phyloP scores from a whole-genome alignment of 2,113 vertebrate species.

The Sminthopsis crassicaudata region DNA sequence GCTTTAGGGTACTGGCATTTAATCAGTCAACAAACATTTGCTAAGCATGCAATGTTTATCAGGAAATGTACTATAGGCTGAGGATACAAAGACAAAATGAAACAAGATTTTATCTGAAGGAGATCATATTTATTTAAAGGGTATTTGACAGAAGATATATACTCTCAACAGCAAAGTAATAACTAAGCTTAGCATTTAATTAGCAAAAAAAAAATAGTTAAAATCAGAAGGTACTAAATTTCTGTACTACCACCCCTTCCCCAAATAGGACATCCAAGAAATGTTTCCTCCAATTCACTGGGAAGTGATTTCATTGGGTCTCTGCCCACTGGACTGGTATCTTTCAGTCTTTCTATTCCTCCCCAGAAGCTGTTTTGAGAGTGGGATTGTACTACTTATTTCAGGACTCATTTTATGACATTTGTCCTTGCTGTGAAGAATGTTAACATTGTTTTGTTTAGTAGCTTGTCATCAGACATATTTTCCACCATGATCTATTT shows the following conservation, averaged over 20 bases:
- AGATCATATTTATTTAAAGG: not conserved
- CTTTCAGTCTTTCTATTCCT: not conserved
- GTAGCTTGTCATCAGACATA: not conserved
- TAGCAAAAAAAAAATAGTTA: not conserved
- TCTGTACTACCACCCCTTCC: not conserved
- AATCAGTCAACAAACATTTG: not conserved
- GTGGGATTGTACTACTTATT: not conserved
- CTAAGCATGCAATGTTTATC: not conserved
- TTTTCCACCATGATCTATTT: not conserved
- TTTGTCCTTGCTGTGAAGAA: not conserved
- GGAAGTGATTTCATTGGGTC: not conserved
- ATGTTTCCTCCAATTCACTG: not conserved
- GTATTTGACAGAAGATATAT: not conserved
- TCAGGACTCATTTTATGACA: not conserved
- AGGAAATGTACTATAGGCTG: not conserved
- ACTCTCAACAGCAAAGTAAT: not conserved
- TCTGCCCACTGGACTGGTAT: not conserved
- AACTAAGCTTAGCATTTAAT: not conserved
- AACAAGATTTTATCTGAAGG: not conserved
- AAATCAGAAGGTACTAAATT: not conserved
- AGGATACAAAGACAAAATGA: not conserved
- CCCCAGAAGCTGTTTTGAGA: not conserved
- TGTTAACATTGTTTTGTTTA: not conserved
- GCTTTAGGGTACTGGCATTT: not conserved
- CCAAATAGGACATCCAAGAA: not conserved